Conservation (phyloP, 2,888 invertebrate genomes). For the Melinopterus prodromus region DNA sequence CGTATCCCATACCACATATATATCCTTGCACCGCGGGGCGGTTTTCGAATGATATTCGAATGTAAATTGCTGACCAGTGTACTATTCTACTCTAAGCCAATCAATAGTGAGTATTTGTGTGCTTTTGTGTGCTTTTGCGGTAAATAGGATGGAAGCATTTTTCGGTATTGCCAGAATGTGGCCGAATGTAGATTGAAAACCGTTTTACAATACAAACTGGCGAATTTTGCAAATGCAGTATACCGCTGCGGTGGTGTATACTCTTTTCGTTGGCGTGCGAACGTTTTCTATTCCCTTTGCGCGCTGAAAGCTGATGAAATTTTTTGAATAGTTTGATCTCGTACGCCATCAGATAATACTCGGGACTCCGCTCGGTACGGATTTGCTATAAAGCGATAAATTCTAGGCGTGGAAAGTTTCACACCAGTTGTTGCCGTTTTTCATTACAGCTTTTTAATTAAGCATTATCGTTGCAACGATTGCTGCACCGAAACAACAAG, state of each 20-base stretch:
- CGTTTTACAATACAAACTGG: background rate
- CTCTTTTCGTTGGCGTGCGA: background rate
- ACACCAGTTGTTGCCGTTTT: background rate
- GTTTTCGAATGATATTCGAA: background rate
- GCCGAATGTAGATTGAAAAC: background rate
- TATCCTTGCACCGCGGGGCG: background rate
- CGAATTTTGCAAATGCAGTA: background rate
- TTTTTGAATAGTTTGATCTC: constrained; percentile 4
- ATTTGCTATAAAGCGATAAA: background rate
- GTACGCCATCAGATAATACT: background rate
- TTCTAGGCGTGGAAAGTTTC: background rate
- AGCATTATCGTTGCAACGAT: background rate
- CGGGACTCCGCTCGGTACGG: background rate
- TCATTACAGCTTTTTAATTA: background rate
- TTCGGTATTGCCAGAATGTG: background rate
- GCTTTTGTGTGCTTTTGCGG: background rate
- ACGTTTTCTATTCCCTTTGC: background rate
- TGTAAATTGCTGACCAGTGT: background rate
- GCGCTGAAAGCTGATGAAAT: background rate
- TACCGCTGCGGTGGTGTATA: background rate
- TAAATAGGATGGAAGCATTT: background rate
- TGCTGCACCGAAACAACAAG: background rate
- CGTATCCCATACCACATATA: background rate
- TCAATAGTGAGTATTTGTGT: background rate
- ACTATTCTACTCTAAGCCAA: background rate